Evolutionary conservation across 2,797 vertebrate genomes (phyloP).

Genomic region (Sebastes iracundus): DNA sequence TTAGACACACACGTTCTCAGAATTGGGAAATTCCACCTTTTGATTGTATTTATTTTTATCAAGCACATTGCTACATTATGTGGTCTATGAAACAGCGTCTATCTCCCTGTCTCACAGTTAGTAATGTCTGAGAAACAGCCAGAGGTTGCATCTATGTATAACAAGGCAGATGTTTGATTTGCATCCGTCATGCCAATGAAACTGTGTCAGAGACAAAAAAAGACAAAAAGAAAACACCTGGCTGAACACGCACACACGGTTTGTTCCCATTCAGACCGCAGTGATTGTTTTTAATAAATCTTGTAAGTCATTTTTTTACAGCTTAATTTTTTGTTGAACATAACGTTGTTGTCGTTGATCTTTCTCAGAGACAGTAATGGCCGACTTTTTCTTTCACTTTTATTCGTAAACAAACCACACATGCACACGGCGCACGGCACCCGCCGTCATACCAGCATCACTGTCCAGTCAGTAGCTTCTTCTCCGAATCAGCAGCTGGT

Average conservation of each 20-base stretch:
- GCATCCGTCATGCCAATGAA: conserved; percentile 29
- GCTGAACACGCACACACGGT: neutral
- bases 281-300: too few relatives aligned
- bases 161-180: conserved; percentile 38
- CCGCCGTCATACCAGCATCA: too few relatives aligned
- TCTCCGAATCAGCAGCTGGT: too few relatives aligned
- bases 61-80: neutral
- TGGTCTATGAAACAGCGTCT: neutral
- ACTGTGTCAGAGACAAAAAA: conserved; percentile 9
- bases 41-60: conserved; percentile 6
- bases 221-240: conserved; percentile 18
- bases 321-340: too few relatives aligned
- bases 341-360: too few relatives aligned
- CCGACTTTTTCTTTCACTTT: too few relatives aligned
- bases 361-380: too few relatives aligned
- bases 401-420: too few relatives aligned
- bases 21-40: conserved; percentile 26
- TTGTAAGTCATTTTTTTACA: too few relatives aligned
- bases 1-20: neutral
- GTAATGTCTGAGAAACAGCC: conserved; percentile 1
- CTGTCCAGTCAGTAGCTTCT: too few relatives aligned
- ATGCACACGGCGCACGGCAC: neutral
- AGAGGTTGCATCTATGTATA: conserved; percentile 1
- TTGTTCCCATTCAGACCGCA: too few relatives aligned
- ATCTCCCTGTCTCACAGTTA: neutral